These are phyloP conservation scores for Spinus pinus DNA, from an alignment of 2,797 vertebrate genomes.

Conservation along the genomic window DNA sequence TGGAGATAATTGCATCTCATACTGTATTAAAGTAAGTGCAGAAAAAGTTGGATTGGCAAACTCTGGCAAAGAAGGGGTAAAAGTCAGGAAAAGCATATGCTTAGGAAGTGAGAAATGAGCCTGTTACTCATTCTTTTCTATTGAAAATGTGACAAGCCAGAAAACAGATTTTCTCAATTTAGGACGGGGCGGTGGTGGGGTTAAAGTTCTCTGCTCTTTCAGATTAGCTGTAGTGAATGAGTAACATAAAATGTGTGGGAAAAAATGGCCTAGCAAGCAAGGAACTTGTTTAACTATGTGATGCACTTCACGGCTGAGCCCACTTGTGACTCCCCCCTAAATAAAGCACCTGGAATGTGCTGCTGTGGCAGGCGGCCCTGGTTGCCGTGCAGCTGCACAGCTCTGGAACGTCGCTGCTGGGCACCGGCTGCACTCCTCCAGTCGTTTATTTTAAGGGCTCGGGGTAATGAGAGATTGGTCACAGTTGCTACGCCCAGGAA, in stretches of 20 bases:
- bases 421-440: neutral
- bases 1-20: slow-evolving; percentile 96
- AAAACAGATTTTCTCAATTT: slow-evolving; percentile 32
- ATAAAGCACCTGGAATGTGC: slow-evolving; percentile 44
- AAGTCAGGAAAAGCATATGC: neutral
- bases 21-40: slow-evolving; percentile 94
- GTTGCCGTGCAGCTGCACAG: neutral
- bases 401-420: neutral
- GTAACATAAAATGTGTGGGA: slow-evolving; percentile 17
- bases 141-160: slow-evolving; percentile 31
- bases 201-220: slow-evolving; percentile 20
- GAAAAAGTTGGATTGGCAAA: neutral
- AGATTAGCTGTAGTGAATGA: slow-evolving; percentile 17
- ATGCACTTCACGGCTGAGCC: neutral
- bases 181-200: neutral
- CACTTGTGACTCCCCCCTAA: neutral
- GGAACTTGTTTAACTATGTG: slow-evolving; percentile 10
- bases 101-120: neutral
- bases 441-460: neutral
- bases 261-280: neutral
- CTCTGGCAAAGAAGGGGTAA: neutral
- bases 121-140: slow-evolving; percentile 15
- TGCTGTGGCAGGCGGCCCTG: neutral
- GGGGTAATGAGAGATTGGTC: slow-evolving; percentile 36
- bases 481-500: slow-evolving; percentile 33